Base-by-base conservation (phyloP, 2,113 vertebrate genomes). In the Oceanites oceanicus region DNA sequence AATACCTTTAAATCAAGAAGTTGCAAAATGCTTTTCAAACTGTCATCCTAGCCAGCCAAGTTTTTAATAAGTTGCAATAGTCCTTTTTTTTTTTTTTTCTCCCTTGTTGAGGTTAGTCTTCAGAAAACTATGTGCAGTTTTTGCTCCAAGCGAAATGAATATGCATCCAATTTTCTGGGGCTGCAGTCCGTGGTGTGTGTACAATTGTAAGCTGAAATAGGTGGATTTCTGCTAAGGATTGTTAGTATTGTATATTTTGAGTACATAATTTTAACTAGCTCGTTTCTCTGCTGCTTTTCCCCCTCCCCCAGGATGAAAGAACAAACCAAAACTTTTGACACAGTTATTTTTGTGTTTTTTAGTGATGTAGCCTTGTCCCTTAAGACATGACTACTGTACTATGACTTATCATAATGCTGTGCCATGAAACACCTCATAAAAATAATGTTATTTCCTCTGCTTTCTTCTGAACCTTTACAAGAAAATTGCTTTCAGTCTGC, bases 341-440 rank as follows among this genome's bases (percentile, higher is more conserved):
- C 50, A 53, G 52, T 6, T 11, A 45, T 75, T 84, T 94, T 49
- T 67, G 32, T 55, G 86, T 2, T 8, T 38, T 93, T 95, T 50
- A 86, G 95, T 65, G 88, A 74, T n/a, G 21, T 7, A 90, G 75
- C 49, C 55, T 67, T 78, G 63, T 90, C 75, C 32, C 53, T 45
- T 8, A 53, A 92, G 74, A 22, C 56, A 10, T 6, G 11, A 67
- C 65, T 90, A 96, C 94, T 86, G 92, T 95, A 92, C 82, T 59
- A 52, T 90, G 86, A 92, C 88, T 90, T 80, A 90, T 90, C 80
- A 89, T 92, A 81, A 90, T 34, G 76, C 86, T 22, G 47, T 59
- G 79, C 94, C 87, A 72, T 81, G 96, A 93, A 91, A 92, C 93
- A 93, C 92, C 88, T 96, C 68, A 45, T 88, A 95, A 97, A 97